Percentiles rank a stretch among this genome's conserved stretches.
Conservation (phyloP, 2,888 invertebrate genomes). For the Diachrysia chrysitis region DNA sequence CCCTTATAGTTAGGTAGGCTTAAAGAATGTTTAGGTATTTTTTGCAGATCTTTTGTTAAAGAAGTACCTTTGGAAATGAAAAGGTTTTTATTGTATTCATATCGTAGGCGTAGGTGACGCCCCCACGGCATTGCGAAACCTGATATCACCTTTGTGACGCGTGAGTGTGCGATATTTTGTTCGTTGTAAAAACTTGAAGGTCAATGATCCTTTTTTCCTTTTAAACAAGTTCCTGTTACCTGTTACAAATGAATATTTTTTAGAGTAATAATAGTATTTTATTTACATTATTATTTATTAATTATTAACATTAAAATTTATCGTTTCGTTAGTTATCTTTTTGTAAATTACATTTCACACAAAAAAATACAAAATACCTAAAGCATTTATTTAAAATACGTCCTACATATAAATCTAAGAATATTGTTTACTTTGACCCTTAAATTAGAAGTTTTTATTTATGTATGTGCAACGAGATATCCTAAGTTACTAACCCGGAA, state of each 20-base stretch:
- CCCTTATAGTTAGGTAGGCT: constrained; percentile 56
- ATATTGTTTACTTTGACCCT: neutral
- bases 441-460: too few relatives aligned
- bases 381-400: too few relatives aligned
- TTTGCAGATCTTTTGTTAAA: constrained; percentile 47
- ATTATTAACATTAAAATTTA: too few relatives aligned
- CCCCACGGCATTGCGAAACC: constrained; percentile 52
- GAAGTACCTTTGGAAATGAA: constrained; percentile 44
- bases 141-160: constrained; percentile 33
- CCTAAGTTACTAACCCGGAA: neutral
- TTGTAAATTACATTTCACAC: too few relatives aligned
- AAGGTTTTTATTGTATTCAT: constrained; percentile 58
- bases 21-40: constrained; percentile 56
- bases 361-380: too few relatives aligned
- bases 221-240: constrained; percentile 1
- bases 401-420: too few relatives aligned
- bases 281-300: too few relatives aligned
- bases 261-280: too few relatives aligned
- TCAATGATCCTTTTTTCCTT: constrained; percentile 28
- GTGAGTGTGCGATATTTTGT: constrained; percentile 35
- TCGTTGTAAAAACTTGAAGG: constrained; percentile 35
- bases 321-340: too few relatives aligned
- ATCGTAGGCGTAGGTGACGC: constrained; percentile 36
- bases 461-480: neutral
- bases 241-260: constrained; percentile 14